Percentiles rank a stretch among this genome's conserved stretches.
These are phyloP conservation scores for Laticauda laticaudata DNA, from an alignment of 2,113 vertebrate species.

Conservation along the genomic window DNA sequence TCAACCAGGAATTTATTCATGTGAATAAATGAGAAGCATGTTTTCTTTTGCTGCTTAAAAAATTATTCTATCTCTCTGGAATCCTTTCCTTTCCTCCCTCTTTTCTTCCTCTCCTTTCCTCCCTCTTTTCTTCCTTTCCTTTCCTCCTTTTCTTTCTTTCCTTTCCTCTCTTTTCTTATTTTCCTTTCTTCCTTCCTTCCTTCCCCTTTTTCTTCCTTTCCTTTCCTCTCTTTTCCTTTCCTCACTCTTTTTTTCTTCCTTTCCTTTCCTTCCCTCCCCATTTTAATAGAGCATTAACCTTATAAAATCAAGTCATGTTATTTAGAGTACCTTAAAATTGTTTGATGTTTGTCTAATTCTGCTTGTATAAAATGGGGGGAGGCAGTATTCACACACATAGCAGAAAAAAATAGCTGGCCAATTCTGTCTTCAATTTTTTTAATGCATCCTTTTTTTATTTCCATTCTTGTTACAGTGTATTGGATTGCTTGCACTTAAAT, in stretches of 20 bases:
- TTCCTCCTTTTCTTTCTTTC: background rate
- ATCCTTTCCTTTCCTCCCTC: no score
- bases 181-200: background rate
- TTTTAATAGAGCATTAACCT: background rate
- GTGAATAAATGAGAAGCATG: constrained; percentile 16
- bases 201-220: no score
- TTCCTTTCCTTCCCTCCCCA: no score
- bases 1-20: background rate
- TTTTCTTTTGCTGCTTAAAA: constrained; percentile 37
- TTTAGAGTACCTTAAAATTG: background rate
- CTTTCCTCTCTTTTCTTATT: no score
- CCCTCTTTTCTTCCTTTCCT: background rate
- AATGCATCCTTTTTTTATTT: constrained; percentile 34
- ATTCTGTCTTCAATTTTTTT: background rate
- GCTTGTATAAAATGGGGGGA: rapidly evolving
- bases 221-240: no score
- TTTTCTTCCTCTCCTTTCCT: background rate
- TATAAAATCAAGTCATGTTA: constrained; percentile 1
- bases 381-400: rapidly evolving
- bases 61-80: constrained; percentile 7
- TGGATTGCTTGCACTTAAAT: constrained; percentile 54
- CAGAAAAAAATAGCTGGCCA: constrained; percentile 11
- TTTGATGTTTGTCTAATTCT: background rate
- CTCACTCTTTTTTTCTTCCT: background rate
- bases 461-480: constrained; percentile 39